Evolutionary conservation across 2,113 vertebrate genomes (phyloP).

Genomic region (Hippocampus mohnikei): DNA sequence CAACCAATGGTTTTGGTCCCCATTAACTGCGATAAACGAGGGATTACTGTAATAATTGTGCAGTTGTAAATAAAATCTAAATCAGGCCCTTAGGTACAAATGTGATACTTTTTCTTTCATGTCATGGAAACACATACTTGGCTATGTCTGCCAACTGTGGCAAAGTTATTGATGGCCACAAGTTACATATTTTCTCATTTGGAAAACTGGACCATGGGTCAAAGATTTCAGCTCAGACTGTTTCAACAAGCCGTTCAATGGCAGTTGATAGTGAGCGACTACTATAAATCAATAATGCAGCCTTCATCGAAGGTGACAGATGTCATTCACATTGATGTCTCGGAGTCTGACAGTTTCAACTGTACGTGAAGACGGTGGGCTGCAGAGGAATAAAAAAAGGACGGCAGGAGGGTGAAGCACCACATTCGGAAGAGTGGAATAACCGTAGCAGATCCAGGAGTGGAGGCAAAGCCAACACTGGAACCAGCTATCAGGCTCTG

Average conservation of each 20-base stretch:
- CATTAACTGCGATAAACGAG: no score
- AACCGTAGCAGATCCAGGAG: slow-evolving; percentile 30
- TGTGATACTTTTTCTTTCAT: slow-evolving; percentile 25
- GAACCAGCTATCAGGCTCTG: slow-evolving; percentile 45
- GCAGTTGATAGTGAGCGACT: slow-evolving; percentile 19
- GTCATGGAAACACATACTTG: slow-evolving; percentile 38
- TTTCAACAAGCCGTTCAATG: slow-evolving; percentile 13
- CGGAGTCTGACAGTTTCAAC: background rate
- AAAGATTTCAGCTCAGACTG: slow-evolving; percentile 10
- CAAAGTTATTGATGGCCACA: slow-evolving; percentile 31
- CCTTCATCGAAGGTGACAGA: background rate
- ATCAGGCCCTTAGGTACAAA: background rate
- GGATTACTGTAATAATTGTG: background rate
- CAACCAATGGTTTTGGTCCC: no score
- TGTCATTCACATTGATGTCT: background rate
- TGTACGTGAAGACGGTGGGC: background rate
- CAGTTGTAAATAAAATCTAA: background rate
- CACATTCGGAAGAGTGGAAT: slow-evolving; percentile 31
- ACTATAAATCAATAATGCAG: slow-evolving; percentile 9
- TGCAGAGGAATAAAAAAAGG: slow-evolving; percentile 5
- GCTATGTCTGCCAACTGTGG: slow-evolving; percentile 11
- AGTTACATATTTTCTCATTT: slow-evolving; percentile 22
- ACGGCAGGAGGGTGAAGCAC: slow-evolving; percentile 1
- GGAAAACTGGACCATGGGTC: slow-evolving; percentile 12
- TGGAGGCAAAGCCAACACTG: slow-evolving; percentile 27